Evolutionary conservation across 2,797 vertebrate species (phyloP), one percentile per base, ranked within the genome.

Genomic region (Naso thynnoides): DNA sequence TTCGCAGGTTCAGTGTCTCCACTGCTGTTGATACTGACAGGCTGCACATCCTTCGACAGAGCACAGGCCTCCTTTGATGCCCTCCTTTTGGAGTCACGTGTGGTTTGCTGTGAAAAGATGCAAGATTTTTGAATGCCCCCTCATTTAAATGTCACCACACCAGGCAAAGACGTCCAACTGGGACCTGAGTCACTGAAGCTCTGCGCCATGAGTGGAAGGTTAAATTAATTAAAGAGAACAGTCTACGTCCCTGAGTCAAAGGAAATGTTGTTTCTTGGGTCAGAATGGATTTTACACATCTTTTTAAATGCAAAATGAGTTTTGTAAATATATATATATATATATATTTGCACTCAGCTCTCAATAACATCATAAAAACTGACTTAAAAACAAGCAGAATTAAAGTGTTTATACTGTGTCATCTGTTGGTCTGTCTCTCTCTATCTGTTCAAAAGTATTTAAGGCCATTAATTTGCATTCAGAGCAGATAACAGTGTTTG

Each of bases 11-110:
- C 87, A 5, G 81, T 15, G 0, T 87, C 88, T 44, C 73, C 89
- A 24, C 75, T 41, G 14, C 60, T 66, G 67, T 52, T 81, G 50
- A 64, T 67, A 7, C 18, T 26, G 71, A 83, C 49, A 0, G 86
- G 33, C 68, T 85, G 90, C 15, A 74, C 73, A 2, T 91, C 92
- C 52, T 93, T 93, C 23, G 84, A 81, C 73, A 84, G 55, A 58
- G 84, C 55, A 1, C 47, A 41, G n/a, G 73, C 74, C 70, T 95
- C 90, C 54, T 92, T 94, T 31, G 87, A 89, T 5, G 88, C 70
- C 74, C 86, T 91, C 62, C 82, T 81, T 78, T 91, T 94, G 64
- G 89, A 86, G 72, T 94, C 93, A 26, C 91, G 89, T 16, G 82
- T 79, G 54, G 85, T 85, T 82, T 90, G 93, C 92, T 91, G 90